Evolutionary conservation across 2,797 vertebrate genomes (phyloP), one percentile per base, ranked within the genome.

Genomic region (Myotis daubentonii): DNA sequence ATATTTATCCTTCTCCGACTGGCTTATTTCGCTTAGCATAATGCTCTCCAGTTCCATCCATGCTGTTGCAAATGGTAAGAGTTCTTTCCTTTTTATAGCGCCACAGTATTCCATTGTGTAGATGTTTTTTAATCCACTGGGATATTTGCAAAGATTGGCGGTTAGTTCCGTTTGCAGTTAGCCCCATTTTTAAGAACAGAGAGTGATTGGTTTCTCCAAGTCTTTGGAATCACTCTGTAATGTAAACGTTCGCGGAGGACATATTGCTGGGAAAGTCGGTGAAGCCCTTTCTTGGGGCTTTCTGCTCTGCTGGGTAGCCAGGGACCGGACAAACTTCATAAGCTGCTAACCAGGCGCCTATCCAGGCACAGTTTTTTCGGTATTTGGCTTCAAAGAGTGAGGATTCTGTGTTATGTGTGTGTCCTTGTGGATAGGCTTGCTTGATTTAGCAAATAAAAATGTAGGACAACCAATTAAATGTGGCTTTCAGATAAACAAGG

Each of bases 201-300:
- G 25, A 33, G 30, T 75, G 75, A 66, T 36, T 80, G 38, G 55
- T 74, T 91, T 60, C 62, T 78, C 33, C 80, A 72, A 62, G 41
- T 72, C 53, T 82, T 49, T 44, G 23, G 66, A 47, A 47, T 47
- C 76, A 71, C 36, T 90, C 30, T 47, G 23, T 60, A 60, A 81
- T 49, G 72, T 60, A 72, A 47, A 44, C 7, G 2, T 60, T 68
- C n/a, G 28, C 72, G 66, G 30, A 28, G 57, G 30, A 68, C 19
- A 60, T 38, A 44, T 33, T 68, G 49, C 47, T 68, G 19, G 23
- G 60, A 76, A 98, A 97, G 98, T 98, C 76, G 98, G 98, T 55
- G 97, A 98, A 92, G 98, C 97, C 0, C 98, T 98, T 96, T 98
- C 98, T 79, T 92, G 98, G 87, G 98, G 97, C 49, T 98, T 99